These are phyloP conservation scores for Glyptemys insculpta DNA, from an alignment of 2,797 vertebrate species.

Conservation along the genomic window DNA sequence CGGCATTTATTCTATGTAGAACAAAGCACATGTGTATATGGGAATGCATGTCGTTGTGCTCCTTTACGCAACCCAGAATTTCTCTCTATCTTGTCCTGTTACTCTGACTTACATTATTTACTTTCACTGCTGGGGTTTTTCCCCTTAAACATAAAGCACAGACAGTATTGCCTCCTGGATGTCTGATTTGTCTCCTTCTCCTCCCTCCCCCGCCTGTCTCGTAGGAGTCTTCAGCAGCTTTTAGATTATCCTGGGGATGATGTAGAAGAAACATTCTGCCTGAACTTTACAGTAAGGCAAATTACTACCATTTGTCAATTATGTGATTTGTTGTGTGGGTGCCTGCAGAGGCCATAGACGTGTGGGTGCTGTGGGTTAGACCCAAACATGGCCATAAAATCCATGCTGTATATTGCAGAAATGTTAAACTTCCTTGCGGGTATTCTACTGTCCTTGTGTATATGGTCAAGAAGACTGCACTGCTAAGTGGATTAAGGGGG, in stretches of 20 bases:
- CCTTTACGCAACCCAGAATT: neutral
- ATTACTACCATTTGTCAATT: neutral
- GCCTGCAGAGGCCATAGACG: neutral
- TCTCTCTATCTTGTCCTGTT: constrained; percentile 14
- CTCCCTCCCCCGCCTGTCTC: constrained; percentile 11
- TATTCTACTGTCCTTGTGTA: neutral
- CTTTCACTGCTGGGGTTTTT: neutral
- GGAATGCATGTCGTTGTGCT: neutral
- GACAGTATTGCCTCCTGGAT: neutral
- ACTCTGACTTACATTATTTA: neutral
- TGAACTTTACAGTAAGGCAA: constrained; percentile 93
- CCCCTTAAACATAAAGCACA: neutral
- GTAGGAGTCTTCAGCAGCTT: constrained; percentile 95
- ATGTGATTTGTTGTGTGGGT: neutral
- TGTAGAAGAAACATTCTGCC: constrained; percentile 94
- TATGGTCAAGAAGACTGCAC: neutral
- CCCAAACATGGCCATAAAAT: neutral
- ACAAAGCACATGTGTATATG: neutral
- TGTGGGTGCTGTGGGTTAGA: neutral
- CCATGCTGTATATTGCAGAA: neutral
- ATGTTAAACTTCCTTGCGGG: neutral
- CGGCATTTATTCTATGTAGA: neutral
- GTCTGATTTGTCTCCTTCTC: neutral
- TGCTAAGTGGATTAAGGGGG: neutral
- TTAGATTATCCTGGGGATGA: constrained; percentile 92